phyloP scores from a whole-genome alignment of 2,113 vertebrate species.

The Channa argus region DNA sequence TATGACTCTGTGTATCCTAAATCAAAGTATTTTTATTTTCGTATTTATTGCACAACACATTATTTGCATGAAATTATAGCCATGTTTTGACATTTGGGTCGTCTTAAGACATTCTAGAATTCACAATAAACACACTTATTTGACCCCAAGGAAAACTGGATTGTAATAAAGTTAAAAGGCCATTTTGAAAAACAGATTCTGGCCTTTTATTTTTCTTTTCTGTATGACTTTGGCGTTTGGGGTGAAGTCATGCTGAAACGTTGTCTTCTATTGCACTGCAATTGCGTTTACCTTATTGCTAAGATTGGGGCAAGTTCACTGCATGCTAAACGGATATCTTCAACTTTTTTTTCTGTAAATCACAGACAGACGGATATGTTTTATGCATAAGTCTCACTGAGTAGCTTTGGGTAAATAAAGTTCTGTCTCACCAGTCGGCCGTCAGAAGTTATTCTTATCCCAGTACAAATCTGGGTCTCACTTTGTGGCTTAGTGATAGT shows the following conservation, averaged over 20 bases:
- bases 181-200: neutral
- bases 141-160: neutral
- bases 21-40: too few species aligned
- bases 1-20: too few species aligned
- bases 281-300: conserved; percentile 2
- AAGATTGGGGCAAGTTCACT: neutral
- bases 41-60: too few species aligned
- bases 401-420: conserved; percentile 30
- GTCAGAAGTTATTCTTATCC: conserved; percentile 53
- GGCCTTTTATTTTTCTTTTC: neutral
- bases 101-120: too few species aligned
- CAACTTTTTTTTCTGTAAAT: conserved; percentile 18
- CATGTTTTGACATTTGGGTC: too few species aligned
- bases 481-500: conserved; percentile 39
- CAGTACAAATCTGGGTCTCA: conserved; percentile 38
- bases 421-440: conserved; percentile 16
- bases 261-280: neutral
- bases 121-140: neutral
- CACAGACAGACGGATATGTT: conserved; percentile 3
- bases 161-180: neutral
- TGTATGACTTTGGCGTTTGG: neutral
- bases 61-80: too few species aligned
- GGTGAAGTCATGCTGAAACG: neutral
- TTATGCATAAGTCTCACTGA: conserved; percentile 20
- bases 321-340: conserved; percentile 4